A percentile compares a stretch with the other conserved stretches of the same genome.
Evolutionary conservation across 2,797 vertebrate genomes (phyloP).

Genomic region (Psittacula echo): DNA sequence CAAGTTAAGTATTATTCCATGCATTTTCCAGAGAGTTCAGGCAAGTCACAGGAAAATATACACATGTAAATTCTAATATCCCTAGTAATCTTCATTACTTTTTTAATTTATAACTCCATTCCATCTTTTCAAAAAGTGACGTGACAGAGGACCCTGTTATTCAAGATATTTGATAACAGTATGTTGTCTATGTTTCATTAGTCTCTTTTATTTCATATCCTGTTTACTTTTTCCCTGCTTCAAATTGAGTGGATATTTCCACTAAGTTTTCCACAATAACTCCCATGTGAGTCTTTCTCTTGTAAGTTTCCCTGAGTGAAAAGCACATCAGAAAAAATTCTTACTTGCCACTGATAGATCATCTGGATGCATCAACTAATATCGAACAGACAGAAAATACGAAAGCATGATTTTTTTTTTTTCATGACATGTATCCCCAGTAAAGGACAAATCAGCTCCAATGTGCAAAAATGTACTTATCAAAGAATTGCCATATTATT

Average conservation of each 20-base stretch:
- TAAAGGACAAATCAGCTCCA: constrained; percentile 49
- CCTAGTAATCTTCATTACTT: background rate
- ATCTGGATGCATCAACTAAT: background rate
- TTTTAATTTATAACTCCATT: background rate
- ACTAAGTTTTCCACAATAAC: background rate
- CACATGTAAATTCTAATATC: background rate
- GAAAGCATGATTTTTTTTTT: constrained; percentile 1
- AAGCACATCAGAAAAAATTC: background rate
- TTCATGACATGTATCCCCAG: background rate
- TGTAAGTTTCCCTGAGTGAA: background rate
- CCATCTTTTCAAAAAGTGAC: background rate
- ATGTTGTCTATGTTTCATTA: background rate
- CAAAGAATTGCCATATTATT: background rate
- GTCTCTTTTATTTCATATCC: background rate
- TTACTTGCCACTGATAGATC: constrained; percentile 21
- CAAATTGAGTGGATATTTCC: background rate
- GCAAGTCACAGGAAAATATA: background rate
- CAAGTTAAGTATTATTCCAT: background rate
- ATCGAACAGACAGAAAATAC: constrained; percentile 21
- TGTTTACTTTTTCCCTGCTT: background rate
- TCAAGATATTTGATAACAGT: background rate
- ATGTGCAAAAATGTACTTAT: background rate
- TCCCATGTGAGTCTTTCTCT: background rate
- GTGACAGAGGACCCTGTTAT: rapidly evolving
- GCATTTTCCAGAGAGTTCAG: background rate